phyloP scores from a whole-genome alignment of 1,140 invertebrate genomes.

The Limonius californicus region DNA sequence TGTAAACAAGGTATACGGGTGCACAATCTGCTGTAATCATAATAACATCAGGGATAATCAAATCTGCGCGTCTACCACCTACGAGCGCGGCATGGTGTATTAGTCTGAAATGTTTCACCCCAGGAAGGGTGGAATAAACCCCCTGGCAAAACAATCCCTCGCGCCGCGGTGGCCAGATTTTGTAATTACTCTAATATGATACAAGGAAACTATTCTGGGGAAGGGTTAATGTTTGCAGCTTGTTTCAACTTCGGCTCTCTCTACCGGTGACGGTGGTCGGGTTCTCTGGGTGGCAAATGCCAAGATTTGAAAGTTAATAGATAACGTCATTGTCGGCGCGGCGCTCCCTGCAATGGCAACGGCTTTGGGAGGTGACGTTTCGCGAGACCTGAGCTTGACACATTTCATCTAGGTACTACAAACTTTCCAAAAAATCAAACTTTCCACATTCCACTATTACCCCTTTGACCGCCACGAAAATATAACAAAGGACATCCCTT shows the following conservation, averaged over 20 bases:
- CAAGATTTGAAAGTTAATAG: background rate
- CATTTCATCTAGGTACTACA: background rate
- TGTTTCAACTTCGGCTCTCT: slow-evolving; percentile 6
- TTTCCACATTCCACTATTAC: too few relatives aligned
- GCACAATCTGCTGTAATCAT: slow-evolving; percentile 12
- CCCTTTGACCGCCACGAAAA: too few relatives aligned
- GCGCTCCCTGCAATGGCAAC: background rate
- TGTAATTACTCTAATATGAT: slow-evolving; percentile 35
- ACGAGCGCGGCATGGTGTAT: slow-evolving; percentile 22
- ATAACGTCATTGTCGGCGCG: background rate
- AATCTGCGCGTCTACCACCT: slow-evolving; percentile 22
- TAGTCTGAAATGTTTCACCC: slow-evolving; percentile 19
- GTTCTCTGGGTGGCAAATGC: background rate
- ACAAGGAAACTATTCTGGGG: slow-evolving; percentile 30
- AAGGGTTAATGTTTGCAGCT: slow-evolving; percentile 19
- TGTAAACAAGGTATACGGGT: slow-evolving; percentile 13
- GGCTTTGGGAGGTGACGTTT: background rate
- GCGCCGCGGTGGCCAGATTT: slow-evolving; percentile 33
- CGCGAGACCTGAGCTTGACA: background rate
- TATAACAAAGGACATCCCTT: too few relatives aligned
- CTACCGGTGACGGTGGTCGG: background rate
- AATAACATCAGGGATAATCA: slow-evolving; percentile 23
- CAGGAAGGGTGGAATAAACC: slow-evolving; percentile 17
- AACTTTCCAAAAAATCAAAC: too few relatives aligned
- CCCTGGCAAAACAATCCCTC: slow-evolving; percentile 26